Conservation (phyloP, 2,113 vertebrate species). For the Macquaria ambigua region DNA sequence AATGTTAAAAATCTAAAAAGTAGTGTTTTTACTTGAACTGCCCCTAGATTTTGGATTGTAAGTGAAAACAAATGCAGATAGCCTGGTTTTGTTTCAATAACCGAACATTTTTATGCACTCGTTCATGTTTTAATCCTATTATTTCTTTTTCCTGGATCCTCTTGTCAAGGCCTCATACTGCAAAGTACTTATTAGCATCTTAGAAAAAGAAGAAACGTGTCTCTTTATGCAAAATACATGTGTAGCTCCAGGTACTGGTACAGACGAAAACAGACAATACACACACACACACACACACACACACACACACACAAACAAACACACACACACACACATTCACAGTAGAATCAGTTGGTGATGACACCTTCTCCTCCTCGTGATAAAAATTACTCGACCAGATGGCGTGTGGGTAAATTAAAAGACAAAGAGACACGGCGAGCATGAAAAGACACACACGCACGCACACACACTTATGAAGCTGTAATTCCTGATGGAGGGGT, state of each 20-base stretch:
- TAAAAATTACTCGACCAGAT: constrained; percentile 68
- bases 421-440: constrained; percentile 35
- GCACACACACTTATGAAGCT: constrained; percentile 26
- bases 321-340: constrained; percentile 12
- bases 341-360: constrained; percentile 50
- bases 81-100: neutral
- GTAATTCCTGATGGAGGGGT: neutral
- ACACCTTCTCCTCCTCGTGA: constrained; percentile 60
- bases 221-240: neutral
- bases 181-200: constrained; percentile 8
- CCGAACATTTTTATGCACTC: neutral
- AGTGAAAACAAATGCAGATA: neutral
- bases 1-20: neutral
- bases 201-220: neutral
- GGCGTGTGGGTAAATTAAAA: constrained; percentile 65
- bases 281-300: neutral
- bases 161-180: constrained; percentile 14
- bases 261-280: neutral
- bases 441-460: constrained; percentile 31
- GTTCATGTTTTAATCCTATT: too few relatives aligned
- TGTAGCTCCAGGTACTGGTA: neutral
- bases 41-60: neutral
- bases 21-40: neutral
- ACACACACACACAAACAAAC: constrained; percentile 15
- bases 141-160: neutral